Conservation (phyloP, 2,113 vertebrate species). For the Grammatotria lemairii region DNA sequence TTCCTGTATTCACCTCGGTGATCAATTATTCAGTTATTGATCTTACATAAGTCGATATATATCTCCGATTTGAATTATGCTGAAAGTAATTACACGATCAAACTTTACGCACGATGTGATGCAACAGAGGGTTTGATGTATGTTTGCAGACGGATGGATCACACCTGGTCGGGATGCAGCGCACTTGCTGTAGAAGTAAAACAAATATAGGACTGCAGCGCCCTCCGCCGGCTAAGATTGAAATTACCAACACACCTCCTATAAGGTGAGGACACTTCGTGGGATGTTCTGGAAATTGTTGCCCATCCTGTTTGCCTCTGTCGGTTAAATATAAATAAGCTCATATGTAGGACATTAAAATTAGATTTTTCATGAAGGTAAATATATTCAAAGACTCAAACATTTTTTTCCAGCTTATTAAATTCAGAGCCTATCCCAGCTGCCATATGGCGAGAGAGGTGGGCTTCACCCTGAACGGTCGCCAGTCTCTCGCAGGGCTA, state of each 20-base stretch:
- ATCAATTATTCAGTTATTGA: conserved; percentile 8
- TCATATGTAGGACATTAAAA: neutral
- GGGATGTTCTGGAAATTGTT: neutral
- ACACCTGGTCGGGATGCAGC: neutral
- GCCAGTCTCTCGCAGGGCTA: neutral
- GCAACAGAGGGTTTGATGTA: neutral
- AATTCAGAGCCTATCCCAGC: neutral
- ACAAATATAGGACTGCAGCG: neutral
- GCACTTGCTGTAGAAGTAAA: neutral
- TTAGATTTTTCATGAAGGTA: neutral
- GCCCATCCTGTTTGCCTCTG: neutral
- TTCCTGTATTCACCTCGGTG: neutral
- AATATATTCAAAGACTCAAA: neutral
- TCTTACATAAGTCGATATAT: neutral
- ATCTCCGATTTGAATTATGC: neutral
- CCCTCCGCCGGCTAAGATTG: neutral
- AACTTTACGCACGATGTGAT: neutral
- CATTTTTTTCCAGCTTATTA: neutral
- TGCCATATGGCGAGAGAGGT: neutral
- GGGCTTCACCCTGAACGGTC: neutral
- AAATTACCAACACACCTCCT: neutral
- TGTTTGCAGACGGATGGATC: neutral
- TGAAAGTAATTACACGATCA: neutral
- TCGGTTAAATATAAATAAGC: neutral
- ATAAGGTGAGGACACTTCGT: neutral